Evolutionary conservation across 1,140 invertebrate species (phyloP).

Genomic region (Nilaparvata lugens): DNA sequence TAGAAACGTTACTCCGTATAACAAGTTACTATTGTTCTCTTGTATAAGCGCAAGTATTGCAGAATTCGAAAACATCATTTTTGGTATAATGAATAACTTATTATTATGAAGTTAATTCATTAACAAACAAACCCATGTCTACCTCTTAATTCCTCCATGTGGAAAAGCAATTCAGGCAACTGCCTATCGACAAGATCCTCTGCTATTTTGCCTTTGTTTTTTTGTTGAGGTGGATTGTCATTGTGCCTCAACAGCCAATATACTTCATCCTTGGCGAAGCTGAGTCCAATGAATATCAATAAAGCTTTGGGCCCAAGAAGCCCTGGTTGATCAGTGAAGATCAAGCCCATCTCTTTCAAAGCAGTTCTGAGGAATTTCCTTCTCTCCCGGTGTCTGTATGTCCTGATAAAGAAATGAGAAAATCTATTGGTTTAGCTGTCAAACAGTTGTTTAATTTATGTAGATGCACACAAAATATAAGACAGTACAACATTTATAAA

Average conservation of each 20-base stretch:
- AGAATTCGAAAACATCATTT: too few species aligned
- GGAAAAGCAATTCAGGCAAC: conserved; percentile 93
- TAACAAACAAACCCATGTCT: too few species aligned
- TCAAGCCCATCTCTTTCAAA: conserved; percentile 87
- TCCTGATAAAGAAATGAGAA: too few species aligned
- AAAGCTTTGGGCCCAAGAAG: conserved; percentile 94
- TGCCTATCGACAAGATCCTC: conserved; percentile 90
- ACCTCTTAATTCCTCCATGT: conserved; percentile 95
- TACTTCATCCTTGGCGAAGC: conserved; percentile 92
- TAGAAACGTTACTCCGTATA: too few species aligned
- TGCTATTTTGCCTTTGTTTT: conserved; percentile 71
- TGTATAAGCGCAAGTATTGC: too few species aligned
- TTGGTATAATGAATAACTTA: too few species aligned
- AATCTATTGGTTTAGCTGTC: too few species aligned
- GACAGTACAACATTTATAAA: too few species aligned
- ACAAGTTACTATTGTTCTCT: too few species aligned
- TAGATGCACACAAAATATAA: too few species aligned
- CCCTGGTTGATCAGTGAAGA: conserved; percentile 96
- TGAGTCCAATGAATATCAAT: conserved; percentile 91
- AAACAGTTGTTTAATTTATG: too few species aligned
- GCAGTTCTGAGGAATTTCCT: conserved; percentile 94
- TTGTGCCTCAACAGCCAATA: conserved; percentile 93
- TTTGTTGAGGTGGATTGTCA: conserved; percentile 85
- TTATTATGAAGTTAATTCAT: too few species aligned
- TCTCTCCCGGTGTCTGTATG: conserved; percentile 84